phyloP scores from a whole-genome alignment of 2,888 invertebrate species.

The Drosophila ustulata region DNA sequence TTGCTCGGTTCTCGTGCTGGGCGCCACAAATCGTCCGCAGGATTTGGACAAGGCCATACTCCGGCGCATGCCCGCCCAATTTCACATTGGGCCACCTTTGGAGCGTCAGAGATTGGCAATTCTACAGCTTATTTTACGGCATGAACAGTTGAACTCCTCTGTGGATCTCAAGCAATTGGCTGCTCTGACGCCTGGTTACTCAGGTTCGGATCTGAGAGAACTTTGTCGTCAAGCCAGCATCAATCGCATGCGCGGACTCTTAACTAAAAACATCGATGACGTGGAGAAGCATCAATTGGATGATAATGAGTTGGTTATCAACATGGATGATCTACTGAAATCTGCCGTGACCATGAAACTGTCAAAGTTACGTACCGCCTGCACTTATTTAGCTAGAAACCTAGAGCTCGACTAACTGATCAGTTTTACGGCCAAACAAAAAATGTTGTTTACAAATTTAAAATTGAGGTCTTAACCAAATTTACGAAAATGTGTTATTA shows the following conservation, averaged over 20 bases:
- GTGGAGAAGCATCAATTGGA: background rate
- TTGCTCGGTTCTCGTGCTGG: constrained; percentile 98
- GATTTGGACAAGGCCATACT: constrained; percentile 98
- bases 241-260: constrained; percentile 88
- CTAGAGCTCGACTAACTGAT: constrained; percentile 51
- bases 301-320: constrained; percentile 42
- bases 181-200: constrained; percentile 92
- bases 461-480: background rate
- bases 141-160: constrained; percentile 90
- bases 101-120: constrained; percentile 89
- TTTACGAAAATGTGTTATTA: background rate
- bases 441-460: background rate
- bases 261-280: constrained; percentile 12
- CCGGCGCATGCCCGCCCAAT: constrained; percentile 97
- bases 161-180: constrained; percentile 90
- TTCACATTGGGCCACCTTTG: constrained; percentile 93
- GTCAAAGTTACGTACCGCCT: constrained; percentile 44
- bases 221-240: constrained; percentile 96
- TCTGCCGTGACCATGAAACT: constrained; percentile 49
- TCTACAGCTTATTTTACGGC: constrained; percentile 89
- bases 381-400: constrained; percentile 29
- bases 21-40: constrained; percentile 98
- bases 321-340: constrained; percentile 61
- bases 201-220: constrained; percentile 96
- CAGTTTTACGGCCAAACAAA: background rate